Evolutionary conservation across 2,797 vertebrate species (phyloP), one percentile per base, ranked within the genome.

Genomic region (Cercopithecus petaurista): DNA sequence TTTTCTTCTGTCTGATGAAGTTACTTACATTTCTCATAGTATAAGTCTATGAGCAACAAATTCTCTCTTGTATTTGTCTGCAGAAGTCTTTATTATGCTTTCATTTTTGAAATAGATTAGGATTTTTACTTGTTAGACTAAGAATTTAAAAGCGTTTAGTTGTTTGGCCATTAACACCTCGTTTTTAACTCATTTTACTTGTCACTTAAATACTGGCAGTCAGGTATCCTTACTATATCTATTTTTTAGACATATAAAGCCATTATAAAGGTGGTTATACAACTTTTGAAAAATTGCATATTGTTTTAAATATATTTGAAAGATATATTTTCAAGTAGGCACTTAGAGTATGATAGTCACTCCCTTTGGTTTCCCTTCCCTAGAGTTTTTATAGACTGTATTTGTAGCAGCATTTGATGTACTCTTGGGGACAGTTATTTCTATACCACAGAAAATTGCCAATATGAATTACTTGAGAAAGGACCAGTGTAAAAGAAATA

Each of bases 341-440:
- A 41, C 39, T 90, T 95, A 70, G 5, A 85, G 24, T 90, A 39
- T 77, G 15, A 48, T 50, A 82, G 59, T 52, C 13, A 41, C 5
- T 95, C 41, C n/a, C 80, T 86, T 93, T 93, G 59, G 90, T 89
- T 39, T 90, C 46, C 39, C 15, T 88, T 97, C 79, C 73, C 36
- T 61, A 72, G 95, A 90, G 73, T 41, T 93, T 96, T 97, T 84
- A 33, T 90, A 39, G 50, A 43, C 43, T 61, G 39, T 90, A 87
- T 89, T 93, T 97, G 83, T 79, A 75, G 59, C 75, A 92, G 48
- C 26, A 28, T 81, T 88, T 88, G 39, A 50, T 96, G 87, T 30
- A 52, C 72, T 88, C 84, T 80, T 96, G 87, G 57, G 90, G 84
- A 30, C 92, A 94, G 77, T 97, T 96, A 75, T 86, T 94, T 96